Percentiles rank a stretch among this genome's conserved stretches.
These are phyloP conservation scores for Lymantria dispar DNA, from an alignment of 2,888 invertebrate species.

Conservation along the genomic window DNA sequence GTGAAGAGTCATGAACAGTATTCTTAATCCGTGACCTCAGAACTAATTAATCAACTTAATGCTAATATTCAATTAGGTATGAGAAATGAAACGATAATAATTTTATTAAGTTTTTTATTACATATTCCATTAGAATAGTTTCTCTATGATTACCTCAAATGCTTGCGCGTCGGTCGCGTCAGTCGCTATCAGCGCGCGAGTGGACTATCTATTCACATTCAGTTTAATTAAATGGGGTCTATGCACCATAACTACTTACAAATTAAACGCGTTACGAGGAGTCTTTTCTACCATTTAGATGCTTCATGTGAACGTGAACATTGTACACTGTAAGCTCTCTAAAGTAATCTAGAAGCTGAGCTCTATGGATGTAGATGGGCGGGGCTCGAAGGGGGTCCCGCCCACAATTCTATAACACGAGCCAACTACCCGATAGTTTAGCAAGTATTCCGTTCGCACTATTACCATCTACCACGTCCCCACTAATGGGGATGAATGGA, in stretches of 20 bases:
- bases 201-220: constrained; percentile 39
- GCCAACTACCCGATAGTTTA: constrained; percentile 7
- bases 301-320: constrained; percentile 57
- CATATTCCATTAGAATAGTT: constrained; percentile 81
- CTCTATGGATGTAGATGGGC: constrained; percentile 54
- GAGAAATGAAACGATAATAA: constrained; percentile 18
- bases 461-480: neutral
- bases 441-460: neutral
- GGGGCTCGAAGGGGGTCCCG: no score
- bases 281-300: constrained; percentile 66
- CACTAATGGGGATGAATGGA: neutral
- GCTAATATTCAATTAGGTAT: no score
- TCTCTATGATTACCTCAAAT: constrained; percentile 69
- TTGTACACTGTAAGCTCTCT: constrained; percentile 57
- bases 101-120: constrained; percentile 75
- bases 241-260: constrained; percentile 69
- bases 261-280: constrained; percentile 70
- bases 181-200: no score
- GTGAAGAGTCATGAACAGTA: no score
- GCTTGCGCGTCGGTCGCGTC: constrained; percentile 34
- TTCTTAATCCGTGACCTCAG: no score
- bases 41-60: no score
- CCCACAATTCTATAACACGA: constrained; percentile 30
- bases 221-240: constrained; percentile 53
- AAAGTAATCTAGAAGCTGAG: constrained; percentile 66